These are phyloP conservation scores for Morpho helenor DNA, from an alignment of 2,888 invertebrate genomes.

Conservation along the genomic window DNA sequence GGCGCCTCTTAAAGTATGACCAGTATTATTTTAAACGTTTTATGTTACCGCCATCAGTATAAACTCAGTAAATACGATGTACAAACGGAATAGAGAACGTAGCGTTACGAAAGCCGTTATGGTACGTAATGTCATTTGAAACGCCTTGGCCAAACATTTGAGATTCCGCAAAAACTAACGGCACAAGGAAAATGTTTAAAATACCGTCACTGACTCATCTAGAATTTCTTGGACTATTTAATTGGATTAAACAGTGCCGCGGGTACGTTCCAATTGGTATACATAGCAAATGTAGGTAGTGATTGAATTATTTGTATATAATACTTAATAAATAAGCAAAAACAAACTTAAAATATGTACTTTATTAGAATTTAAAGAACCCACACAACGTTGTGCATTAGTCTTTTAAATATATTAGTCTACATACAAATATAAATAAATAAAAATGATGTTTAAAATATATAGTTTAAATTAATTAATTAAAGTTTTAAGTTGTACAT, in stretches of 20 bases:
- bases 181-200: slow-evolving; percentile 25
- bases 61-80: too few relatives aligned
- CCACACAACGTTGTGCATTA: too few relatives aligned
- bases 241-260: slow-evolving; percentile 27
- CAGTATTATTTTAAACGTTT: background rate
- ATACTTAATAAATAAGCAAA: too few relatives aligned
- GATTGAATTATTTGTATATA: background rate
- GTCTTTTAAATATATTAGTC: too few relatives aligned
- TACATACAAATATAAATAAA: too few relatives aligned
- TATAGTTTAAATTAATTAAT: too few relatives aligned
- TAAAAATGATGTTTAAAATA: too few relatives aligned
- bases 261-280: slow-evolving; percentile 21
- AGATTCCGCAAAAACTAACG: slow-evolving; percentile 20
- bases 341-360: too few relatives aligned
- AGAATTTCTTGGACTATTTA: slow-evolving; percentile 23
- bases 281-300: too few relatives aligned
- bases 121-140: slow-evolving; percentile 5
- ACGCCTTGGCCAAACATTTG: slow-evolving; percentile 6
- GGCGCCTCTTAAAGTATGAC: background rate
- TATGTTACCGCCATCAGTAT: too few relatives aligned
- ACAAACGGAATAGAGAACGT: background rate
- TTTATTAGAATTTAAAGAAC: too few relatives aligned
- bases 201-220: slow-evolving; percentile 24
- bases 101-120: background rate
- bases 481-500: too few relatives aligned